Evolutionary conservation across 2,113 vertebrate species (phyloP), one percentile per base, ranked within the genome.

Genomic region (Promerops cafer): DNA sequence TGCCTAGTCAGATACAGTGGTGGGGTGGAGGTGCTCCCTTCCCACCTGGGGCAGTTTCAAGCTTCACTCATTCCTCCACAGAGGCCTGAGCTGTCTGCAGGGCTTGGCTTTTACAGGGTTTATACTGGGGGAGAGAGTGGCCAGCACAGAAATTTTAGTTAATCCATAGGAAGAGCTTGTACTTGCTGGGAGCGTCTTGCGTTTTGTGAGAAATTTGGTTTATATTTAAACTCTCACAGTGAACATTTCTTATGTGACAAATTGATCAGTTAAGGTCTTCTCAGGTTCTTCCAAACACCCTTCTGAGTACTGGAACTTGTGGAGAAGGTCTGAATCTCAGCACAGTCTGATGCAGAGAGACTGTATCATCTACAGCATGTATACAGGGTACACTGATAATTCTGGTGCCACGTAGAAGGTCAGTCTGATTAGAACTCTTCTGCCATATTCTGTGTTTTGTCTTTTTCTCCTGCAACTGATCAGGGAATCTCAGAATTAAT

Each of bases 401-500:
- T 82, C 87, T 52, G 44, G 84, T 87, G 84, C 83, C 87, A 87
- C 28, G 0, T 21, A 89, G 72, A 76, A 92, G 94, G 94, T 92
- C 93, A 96, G 61, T 89, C 89, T 94, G 89, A 96, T 85, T 95
- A 95, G 91, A 75, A 82, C 76, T 95, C 91, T 94, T 91, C 94
- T 87, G 83, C 85, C 69, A 86, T 96, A 97, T 60, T n/a, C 49
- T 91, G 61, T 91, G 84, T 96, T 97, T 88, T 94, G 68, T 89
- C 90, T 85, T 93, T 93, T 90, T 86, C 81, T 89, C 84, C 74
- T 89, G 93, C 90, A 94, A 54, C 89, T 94, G 94, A 93, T 96
- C 82, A 93, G 89, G 79, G 65, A 70, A 94, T 93, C 95, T 97
- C 92, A 94, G 94, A 97, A 97, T 97, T 98, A 98, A 98, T 98